phyloP scores from a whole-genome alignment of 1,140 invertebrate species.

The Drosophila ambigua region DNA sequence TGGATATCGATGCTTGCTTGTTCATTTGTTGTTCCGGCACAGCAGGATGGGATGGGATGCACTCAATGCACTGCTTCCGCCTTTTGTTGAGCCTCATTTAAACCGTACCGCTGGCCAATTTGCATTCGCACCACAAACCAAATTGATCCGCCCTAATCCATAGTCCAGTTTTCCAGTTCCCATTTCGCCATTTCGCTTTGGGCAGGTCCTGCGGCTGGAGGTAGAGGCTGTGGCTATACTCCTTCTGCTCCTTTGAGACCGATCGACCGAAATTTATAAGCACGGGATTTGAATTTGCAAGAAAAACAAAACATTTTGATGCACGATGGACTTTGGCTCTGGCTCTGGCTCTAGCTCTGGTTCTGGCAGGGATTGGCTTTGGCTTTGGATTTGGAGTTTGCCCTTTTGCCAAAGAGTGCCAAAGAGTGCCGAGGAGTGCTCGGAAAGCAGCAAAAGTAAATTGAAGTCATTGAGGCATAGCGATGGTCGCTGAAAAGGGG shows the following conservation, averaged over 20 bases:
- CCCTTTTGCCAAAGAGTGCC: not conserved
- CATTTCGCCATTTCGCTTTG: not conserved
- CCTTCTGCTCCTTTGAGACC: slow-evolving; percentile 26
- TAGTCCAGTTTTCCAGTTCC: slow-evolving; percentile 16
- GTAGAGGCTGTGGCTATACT: slow-evolving; percentile 13
- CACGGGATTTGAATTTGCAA: slow-evolving; percentile 67
- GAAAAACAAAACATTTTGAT: slow-evolving; percentile 52
- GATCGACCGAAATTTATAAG: slow-evolving; percentile 36
- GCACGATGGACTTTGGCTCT: slow-evolving; percentile 16
- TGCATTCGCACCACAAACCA: slow-evolving; percentile 79
- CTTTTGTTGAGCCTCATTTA: slow-evolving; percentile 74
- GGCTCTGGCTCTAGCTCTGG: slow-evolving; percentile 21
- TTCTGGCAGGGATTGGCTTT: slow-evolving; percentile 10
- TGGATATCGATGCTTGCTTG: too few species aligned
- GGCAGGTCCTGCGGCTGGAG: too few species aligned
- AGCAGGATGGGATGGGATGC: slow-evolving; percentile 67
- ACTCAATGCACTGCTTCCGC: slow-evolving; percentile 50
- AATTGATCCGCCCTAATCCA: slow-evolving; percentile 82
- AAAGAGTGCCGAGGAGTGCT: too few species aligned
- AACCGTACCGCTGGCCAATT: slow-evolving; percentile 81
- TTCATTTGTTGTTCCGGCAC: slow-evolving; percentile 63
- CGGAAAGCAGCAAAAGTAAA: slow-evolving; percentile 1
- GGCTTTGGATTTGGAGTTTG: slow-evolving; percentile 35
- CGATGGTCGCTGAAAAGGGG: too few species aligned
- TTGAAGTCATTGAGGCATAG: slow-evolving; percentile 13